Base-by-base conservation (phyloP, 2,888 invertebrate species). In the Phymatocera aterrima region DNA sequence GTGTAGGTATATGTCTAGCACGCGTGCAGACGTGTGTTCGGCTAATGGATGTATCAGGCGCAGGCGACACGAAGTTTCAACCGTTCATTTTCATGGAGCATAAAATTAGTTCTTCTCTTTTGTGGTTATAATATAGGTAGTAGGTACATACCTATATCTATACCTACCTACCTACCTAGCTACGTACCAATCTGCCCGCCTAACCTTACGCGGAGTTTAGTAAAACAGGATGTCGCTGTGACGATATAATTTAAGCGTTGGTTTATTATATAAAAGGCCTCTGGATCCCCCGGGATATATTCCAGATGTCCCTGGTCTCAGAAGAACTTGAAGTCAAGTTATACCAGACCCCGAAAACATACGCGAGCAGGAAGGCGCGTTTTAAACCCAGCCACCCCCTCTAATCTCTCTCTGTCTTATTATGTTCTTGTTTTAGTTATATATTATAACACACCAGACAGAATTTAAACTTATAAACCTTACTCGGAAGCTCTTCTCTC, bases 261-360 rank as follows among this genome's bases (percentile, higher is more conserved):
- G 80, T 80, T 80, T 80, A 78, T 78, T 78, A 65, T 60, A 77
- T 48, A 64, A 64, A 75, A 77, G 75, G 77, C 77, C 79, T 77
- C 57, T 48, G 64, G 54, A 65, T 68, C 54, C 68, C 78, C 64
- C 15, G 60, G 74, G 82, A 84, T 83, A 84, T 79, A 83, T 85
- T 85, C 86, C 86, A 86, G 86, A 86, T 86, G 85, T 83, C 83
- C 57, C 75, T 54, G 75, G 75, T 43, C 75, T 75, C 75, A 43
- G 57, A 60, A 60, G 75, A 75, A 75, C 57, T 75, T 75, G 8
- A 75, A 75, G 57, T 75, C 75, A 75, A 75, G 37, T 75, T 75
- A 68, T 24, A 70, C 54, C 75, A 75, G 75, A 57, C 75, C 75
- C 28, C 57, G 24, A 54, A 34, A 48, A 31, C 72, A n/a, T n/a